Evolutionary conservation across 2,888 invertebrate species (phyloP), one percentile per base, ranked within the genome.

Genomic region (Aromia moschata): DNA sequence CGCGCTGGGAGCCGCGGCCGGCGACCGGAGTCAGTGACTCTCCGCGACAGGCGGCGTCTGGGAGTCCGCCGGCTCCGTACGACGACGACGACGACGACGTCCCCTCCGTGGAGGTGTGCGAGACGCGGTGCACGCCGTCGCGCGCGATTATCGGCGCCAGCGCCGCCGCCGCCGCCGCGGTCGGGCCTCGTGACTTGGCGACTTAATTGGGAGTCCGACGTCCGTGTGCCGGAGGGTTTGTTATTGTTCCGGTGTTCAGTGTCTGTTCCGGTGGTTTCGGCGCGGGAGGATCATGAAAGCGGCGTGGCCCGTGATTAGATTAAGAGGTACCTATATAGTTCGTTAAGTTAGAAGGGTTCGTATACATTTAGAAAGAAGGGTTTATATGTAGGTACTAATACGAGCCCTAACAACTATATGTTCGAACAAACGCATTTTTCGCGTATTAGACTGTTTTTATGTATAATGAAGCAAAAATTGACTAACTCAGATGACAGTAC

Each of bases 11-110:
- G 64, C 67, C 58, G 64, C 68, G 64, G 62, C n/a, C n/a, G 62
- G 54, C 57, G 49, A 41, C 30, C 46, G 58, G 69, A 74, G 74
- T 76, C 76, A 76, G 76, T 76, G 76, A 76, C 75, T 75, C 67
- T 68, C n/a, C n/a, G n/a, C n/a, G n/a, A n/a, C n/a, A n/a, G n/a
- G 67, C 70, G 70, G 74, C 73, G 71, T 72, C 73, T 73, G 73
- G 66, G 70, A 71, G 58, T 56, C 60, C 41, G n/a, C n/a, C n/a
- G n/a, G n/a, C n/a, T n/a, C n/a, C n/a, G n/a, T n/a, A n/a, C 56
- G 58, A 56, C 45, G 60, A 60, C 61, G 55, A 37, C 47, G 37
- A 58, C 56, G 61, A 57, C 62, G 60, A 41, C 60, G 57, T 60
- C 59, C 59, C 60, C n/a, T n/a, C 37, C 64, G 56, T 37, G 52